Evolutionary conservation across 2,888 invertebrate species (phyloP).

Genomic region (Hypomecis punctinalis): DNA sequence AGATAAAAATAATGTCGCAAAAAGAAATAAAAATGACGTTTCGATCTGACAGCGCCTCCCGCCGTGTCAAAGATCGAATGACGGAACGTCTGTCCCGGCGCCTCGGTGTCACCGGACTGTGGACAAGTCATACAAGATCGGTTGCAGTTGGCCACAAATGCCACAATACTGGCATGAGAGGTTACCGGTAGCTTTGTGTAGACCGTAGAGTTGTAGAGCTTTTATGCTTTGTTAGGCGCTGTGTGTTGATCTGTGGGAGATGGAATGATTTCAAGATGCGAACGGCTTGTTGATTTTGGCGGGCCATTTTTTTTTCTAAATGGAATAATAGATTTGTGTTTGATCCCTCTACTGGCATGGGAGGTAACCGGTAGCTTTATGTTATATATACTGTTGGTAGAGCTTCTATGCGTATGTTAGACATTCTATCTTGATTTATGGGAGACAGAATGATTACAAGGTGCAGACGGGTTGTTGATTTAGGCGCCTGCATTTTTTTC

Average conservation of each 20-base stretch:
- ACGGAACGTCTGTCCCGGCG: constrained; percentile 52
- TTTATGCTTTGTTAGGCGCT: constrained; percentile 2
- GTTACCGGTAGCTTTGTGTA: background rate
- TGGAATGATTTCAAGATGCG: too few relatives aligned
- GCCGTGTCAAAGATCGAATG: constrained; percentile 49
- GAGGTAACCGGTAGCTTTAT: too few relatives aligned
- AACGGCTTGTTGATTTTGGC: background rate
- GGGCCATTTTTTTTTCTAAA: constrained; percentile 1
- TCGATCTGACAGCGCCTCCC: constrained; percentile 40
- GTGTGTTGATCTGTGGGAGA: background rate
- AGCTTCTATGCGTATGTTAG: too few relatives aligned
- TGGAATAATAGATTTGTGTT: too few relatives aligned
- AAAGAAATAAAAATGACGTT: constrained; percentile 35
- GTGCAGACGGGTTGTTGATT: too few relatives aligned
- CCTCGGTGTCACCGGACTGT: constrained; percentile 58
- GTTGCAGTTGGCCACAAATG: constrained; percentile 22
- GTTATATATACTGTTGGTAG: too few relatives aligned
- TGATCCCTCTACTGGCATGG: too few relatives aligned
- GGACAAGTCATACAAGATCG: constrained; percentile 39
- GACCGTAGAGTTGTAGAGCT: background rate
- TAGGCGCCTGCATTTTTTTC: too few relatives aligned
- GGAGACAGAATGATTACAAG: background rate
- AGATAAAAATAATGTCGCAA: constrained; percentile 17
- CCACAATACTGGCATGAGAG: background rate
- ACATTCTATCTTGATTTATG: constrained; percentile 8